These are phyloP conservation scores for Ferdinandea cuprea DNA, from an alignment of 2,888 invertebrate species.

Conservation along the genomic window DNA sequence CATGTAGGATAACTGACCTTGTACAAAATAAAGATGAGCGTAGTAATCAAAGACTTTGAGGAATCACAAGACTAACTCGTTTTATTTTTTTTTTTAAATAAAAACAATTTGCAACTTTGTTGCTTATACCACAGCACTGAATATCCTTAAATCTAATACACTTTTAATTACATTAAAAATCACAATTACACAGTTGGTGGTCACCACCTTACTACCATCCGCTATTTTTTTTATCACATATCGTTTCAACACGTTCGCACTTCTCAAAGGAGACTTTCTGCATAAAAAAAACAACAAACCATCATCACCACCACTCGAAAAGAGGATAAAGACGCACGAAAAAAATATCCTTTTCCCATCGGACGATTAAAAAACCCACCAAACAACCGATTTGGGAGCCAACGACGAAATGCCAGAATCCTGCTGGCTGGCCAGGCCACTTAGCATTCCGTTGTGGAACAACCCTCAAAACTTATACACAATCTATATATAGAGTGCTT, in stretches of 20 bases:
- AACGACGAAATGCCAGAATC: constrained; percentile 71
- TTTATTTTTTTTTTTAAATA: too few relatives aligned
- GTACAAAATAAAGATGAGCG: too few relatives aligned
- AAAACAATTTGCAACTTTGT: constrained; percentile 55
- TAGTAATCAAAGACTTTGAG: too few relatives aligned
- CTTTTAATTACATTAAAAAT: constrained; percentile 48
- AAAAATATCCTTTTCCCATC: constrained; percentile 68
- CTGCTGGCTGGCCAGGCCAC: constrained; percentile 74
- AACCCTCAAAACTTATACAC: constrained; percentile 56
- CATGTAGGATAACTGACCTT: too few relatives aligned
- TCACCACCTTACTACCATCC: not conserved
- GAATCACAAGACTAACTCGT: too few relatives aligned
- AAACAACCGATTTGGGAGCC: constrained; percentile 75
- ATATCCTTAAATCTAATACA: constrained; percentile 4
- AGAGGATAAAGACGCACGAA: constrained; percentile 35
- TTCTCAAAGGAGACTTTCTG: constrained; percentile 57
- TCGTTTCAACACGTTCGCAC: constrained; percentile 67
- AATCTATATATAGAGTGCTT: constrained; percentile 32
- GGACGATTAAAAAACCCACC: constrained; percentile 73
- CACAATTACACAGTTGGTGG: constrained; percentile 26
- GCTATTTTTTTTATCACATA: constrained; percentile 59
- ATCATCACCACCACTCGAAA: constrained; percentile 54
- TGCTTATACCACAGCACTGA: constrained; percentile 60
- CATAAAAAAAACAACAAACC: constrained; percentile 10
- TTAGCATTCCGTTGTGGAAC: constrained; percentile 73